These are phyloP conservation scores for Diaperis boleti DNA, from an alignment of 2,888 invertebrate genomes.

Conservation along the genomic window DNA sequence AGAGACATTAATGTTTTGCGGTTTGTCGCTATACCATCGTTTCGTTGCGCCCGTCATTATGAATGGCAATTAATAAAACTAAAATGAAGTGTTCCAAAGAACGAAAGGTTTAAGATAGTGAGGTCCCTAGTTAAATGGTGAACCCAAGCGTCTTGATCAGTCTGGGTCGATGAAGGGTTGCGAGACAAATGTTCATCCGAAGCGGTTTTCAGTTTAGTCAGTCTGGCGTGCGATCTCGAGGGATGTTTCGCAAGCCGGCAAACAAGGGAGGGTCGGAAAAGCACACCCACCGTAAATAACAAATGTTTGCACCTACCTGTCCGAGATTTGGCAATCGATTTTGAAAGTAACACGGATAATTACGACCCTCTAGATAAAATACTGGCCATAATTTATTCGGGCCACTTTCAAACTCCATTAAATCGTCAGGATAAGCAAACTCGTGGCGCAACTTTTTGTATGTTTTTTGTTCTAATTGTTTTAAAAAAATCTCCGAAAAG, in stretches of 20 bases:
- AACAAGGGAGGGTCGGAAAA: slow-evolving; percentile 49
- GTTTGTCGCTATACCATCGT: too few species aligned
- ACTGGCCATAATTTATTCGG: slow-evolving; percentile 35
- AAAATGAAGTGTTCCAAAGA: too few species aligned
- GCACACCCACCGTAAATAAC: slow-evolving; percentile 51
- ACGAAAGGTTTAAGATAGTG: too few species aligned
- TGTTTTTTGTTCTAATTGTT: too few species aligned
- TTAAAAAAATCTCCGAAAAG: too few species aligned
- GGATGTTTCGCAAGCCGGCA: slow-evolving; percentile 56
- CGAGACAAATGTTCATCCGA: slow-evolving; percentile 52
- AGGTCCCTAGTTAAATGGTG: too few species aligned
- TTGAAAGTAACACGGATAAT: neutral
- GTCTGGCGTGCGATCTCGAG: slow-evolving; percentile 52
- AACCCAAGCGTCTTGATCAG: too few species aligned
- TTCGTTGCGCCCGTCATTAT: too few species aligned
- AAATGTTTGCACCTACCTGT: slow-evolving; percentile 25
- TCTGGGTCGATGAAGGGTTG: slow-evolving; percentile 47
- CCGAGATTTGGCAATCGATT: slow-evolving; percentile 12
- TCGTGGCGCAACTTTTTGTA: too few species aligned
- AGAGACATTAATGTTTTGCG: too few species aligned
- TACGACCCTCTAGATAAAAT: slow-evolving; percentile 21
- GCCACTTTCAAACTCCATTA: slow-evolving; percentile 41
- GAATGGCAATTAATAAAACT: too few species aligned
- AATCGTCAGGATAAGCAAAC: too few species aligned
- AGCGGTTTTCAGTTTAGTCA: slow-evolving; percentile 53